Evolutionary conservation across 2,888 invertebrate species (phyloP).

Genomic region (Aleiodes leptofemur): DNA sequence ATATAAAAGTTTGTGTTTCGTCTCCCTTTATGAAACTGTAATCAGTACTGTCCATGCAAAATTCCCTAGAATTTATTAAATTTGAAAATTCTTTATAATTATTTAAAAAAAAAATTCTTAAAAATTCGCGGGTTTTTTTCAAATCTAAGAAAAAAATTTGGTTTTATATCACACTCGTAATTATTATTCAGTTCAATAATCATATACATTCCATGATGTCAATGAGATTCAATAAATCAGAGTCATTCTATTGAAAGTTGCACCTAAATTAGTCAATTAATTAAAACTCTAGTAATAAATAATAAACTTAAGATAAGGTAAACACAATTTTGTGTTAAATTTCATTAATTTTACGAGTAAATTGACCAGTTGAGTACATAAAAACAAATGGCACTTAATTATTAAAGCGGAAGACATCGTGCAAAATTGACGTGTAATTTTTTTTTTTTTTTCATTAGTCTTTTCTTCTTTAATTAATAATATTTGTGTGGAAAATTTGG

Average conservation of each 20-base stretch:
- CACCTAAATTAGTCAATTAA: neutral
- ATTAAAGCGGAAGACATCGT: constrained; percentile 6
- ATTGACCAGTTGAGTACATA: neutral
- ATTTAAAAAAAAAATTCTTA: neutral
- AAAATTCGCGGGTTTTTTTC: neutral
- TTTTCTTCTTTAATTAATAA: neutral
- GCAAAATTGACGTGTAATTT: constrained; percentile 2
- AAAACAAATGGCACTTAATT: constrained; percentile 16
- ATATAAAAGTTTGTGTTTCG: too few species aligned
- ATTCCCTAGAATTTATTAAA: neutral
- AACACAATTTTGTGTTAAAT: neutral
- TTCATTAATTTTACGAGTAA: neutral
- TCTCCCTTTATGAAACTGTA: too few species aligned
- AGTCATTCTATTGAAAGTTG: neutral
- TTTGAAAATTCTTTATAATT: neutral
- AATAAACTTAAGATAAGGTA: neutral
- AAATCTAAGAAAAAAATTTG: neutral
- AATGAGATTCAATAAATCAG: neutral
- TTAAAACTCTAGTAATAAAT: constrained; percentile 12
- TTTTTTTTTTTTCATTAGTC: neutral
- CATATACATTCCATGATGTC: constrained; percentile 4
- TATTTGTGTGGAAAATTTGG: constrained; percentile 1
- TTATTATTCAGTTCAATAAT: constrained; percentile 15
- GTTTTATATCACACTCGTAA: neutral
- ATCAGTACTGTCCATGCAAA: neutral